Conservation (phyloP, 2,113 vertebrate species). For the Gopherus evgoodei region DNA sequence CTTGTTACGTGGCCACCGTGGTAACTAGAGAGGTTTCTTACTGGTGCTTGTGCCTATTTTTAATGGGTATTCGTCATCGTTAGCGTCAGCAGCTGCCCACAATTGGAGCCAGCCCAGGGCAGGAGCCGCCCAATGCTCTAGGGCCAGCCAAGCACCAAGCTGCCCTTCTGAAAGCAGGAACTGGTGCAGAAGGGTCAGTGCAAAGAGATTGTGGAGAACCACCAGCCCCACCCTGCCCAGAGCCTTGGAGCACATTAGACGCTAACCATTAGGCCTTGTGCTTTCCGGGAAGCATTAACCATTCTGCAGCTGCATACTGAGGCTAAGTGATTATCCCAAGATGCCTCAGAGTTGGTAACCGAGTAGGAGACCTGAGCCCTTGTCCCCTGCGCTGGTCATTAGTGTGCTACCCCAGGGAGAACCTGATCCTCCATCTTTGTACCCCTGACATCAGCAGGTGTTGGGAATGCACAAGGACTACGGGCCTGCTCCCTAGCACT, state of each 20-base stretch:
- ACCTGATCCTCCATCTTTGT: background rate
- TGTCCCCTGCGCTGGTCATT: no score
- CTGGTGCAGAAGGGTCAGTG: background rate
- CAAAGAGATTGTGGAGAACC: background rate
- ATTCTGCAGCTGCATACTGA: background rate
- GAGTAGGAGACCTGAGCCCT: background rate
- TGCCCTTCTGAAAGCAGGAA: background rate
- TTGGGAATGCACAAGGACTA: no score
- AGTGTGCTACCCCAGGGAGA: background rate
- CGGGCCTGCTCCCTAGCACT: background rate
- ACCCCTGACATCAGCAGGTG: background rate
- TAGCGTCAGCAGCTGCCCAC: accelerated
- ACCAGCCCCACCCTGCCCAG: background rate
- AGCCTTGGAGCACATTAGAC: no score
- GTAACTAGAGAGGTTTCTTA: background rate
- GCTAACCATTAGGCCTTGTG: accelerated
- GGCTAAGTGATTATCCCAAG: background rate
- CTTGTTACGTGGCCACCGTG: accelerated
- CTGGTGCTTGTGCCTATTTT: background rate
- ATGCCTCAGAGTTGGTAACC: background rate
- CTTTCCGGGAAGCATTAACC: background rate
- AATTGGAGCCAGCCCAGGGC: background rate
- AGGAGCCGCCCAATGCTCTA: accelerated
- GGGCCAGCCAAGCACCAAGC: background rate
- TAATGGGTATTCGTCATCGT: background rate